phyloP scores from a whole-genome alignment of 2,888 invertebrate genomes.

The Epinotia demarniana region DNA sequence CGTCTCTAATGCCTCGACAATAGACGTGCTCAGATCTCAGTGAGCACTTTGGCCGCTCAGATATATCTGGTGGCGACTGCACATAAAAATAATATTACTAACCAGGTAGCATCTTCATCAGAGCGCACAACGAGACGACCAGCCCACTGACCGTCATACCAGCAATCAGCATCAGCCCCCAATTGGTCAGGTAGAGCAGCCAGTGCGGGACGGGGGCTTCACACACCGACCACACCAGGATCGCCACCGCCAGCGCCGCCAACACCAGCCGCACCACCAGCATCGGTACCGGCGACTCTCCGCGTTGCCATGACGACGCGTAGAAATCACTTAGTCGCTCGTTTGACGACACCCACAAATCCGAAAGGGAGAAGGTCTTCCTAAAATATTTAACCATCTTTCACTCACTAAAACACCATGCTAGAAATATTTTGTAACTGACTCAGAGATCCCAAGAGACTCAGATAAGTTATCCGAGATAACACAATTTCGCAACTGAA shows the following conservation, averaged over 20 bases:
- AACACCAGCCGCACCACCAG: constrained; percentile 65
- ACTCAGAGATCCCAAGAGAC: constrained; percentile 24
- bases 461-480: constrained; percentile 46
- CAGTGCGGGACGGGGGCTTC: constrained; percentile 60
- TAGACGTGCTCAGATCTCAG: too few relatives aligned
- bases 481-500: constrained; percentile 45
- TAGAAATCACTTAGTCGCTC: constrained; percentile 74
- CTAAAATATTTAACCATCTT: constrained; percentile 78
- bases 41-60: too few relatives aligned
- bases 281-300: constrained; percentile 71
- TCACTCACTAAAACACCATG: constrained; percentile 46
- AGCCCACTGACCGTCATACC: constrained; percentile 62
- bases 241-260: constrained; percentile 57
- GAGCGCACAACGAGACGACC: constrained; percentile 61
- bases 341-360: constrained; percentile 72
- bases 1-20: too few relatives aligned
- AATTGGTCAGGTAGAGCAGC: constrained; percentile 76
- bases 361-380: constrained; percentile 63
- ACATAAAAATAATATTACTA: constrained; percentile 48
- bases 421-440: neutral
- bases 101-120: constrained; percentile 62
- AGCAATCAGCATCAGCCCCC: constrained; percentile 70
- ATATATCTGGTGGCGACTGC: too few relatives aligned
- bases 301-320: constrained; percentile 76
- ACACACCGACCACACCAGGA: constrained; percentile 68